phyloP scores from a whole-genome alignment of 1,140 invertebrate species.

The Drosophila pectinifera region DNA sequence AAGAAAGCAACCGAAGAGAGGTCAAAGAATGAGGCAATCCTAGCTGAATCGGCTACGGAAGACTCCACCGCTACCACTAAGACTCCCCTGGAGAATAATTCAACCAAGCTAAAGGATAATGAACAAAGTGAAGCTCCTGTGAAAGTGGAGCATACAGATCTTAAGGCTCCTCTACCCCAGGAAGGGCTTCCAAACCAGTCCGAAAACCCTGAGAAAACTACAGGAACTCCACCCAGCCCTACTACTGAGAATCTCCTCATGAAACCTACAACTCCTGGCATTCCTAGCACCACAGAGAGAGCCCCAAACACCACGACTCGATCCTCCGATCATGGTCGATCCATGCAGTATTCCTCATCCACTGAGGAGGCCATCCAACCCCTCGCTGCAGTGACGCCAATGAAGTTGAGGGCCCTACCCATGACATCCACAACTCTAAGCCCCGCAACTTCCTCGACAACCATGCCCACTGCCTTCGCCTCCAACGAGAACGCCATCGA shows the following conservation, averaged over 20 bases:
- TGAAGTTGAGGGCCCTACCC: slow-evolving; percentile 60
- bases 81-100: no score
- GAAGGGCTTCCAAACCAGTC: not conserved
- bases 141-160: not conserved
- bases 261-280: not conserved
- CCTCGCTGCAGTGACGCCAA: slow-evolving; percentile 47
- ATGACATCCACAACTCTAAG: slow-evolving; percentile 34
- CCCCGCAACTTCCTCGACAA: slow-evolving; percentile 19
- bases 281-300: slow-evolving; percentile 12
- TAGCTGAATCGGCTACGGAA: not conserved
- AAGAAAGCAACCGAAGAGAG: not conserved
- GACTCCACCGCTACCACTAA: not conserved
- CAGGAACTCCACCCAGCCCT: not conserved
- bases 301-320: slow-evolving; percentile 8
- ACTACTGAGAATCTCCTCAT: slow-evolving; percentile 1
- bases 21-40: not conserved
- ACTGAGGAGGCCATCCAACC: slow-evolving; percentile 29
- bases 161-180: no score
- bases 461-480: slow-evolving; percentile 5
- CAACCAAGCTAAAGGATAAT: not conserved
- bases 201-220: not conserved
- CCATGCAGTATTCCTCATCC: slow-evolving; percentile 52
- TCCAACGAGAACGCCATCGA: slow-evolving; percentile 69
- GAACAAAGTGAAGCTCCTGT: not conserved
- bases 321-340: slow-evolving; percentile 45